Conservation (phyloP, 2,888 invertebrate genomes). For the Pseudeuparius sepicola region DNA sequence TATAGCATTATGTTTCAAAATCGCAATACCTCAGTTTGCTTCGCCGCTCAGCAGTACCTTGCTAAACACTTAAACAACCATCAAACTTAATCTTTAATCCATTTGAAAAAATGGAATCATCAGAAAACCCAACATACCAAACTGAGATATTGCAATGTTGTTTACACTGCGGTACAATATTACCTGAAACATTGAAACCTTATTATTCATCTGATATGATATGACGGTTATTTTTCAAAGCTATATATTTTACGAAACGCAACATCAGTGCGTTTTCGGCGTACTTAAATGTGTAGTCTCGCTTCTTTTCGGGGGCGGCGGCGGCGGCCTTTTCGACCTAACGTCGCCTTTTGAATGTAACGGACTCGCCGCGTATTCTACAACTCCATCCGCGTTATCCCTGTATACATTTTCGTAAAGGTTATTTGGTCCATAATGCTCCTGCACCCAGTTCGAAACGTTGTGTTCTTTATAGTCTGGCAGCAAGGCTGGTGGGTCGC, state of each 20-base stretch:
- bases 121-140: no score
- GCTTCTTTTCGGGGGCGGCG: slow-evolving; percentile 80
- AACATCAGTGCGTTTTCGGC: slow-evolving; percentile 37
- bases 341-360: slow-evolving; percentile 25
- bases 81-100: no score
- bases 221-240: no score
- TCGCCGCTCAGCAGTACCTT: no score
- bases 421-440: slow-evolving; percentile 69
- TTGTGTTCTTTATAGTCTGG: slow-evolving; percentile 73
- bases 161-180: no score
- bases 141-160: no score
- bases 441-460: slow-evolving; percentile 83
- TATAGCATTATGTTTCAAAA: no score
- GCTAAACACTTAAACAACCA: no score
- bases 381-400: slow-evolving; percentile 37
- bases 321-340: slow-evolving; percentile 59
- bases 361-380: slow-evolving; percentile 41
- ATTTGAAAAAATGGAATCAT: no score
- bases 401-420: slow-evolving; percentile 69
- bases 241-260: slow-evolving; percentile 28
- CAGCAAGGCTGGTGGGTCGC: slow-evolving; percentile 63
- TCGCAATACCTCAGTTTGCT: no score
- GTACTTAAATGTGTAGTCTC: slow-evolving; percentile 75
- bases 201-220: no score
- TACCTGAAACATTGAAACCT: no score